Conservation (phyloP, 2,888 invertebrate genomes). For the Odontocerum albicorne region DNA sequence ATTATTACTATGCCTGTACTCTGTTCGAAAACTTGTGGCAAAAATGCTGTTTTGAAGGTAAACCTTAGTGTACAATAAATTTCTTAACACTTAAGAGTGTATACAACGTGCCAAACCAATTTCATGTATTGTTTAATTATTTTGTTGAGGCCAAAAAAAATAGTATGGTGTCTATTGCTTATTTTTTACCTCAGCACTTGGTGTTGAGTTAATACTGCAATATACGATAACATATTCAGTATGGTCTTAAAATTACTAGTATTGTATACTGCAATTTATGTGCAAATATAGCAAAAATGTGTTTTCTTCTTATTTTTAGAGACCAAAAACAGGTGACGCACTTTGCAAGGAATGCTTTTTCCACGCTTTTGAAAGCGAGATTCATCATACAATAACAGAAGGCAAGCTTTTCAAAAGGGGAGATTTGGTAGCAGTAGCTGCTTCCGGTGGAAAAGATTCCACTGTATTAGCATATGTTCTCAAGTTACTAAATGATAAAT, state of each 20-base stretch:
- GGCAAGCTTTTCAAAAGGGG: slow-evolving; percentile 81
- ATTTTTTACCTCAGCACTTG: no score
- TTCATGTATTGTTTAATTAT: no score
- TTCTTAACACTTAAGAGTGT: no score
- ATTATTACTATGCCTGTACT: slow-evolving; percentile 24
- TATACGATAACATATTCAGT: no score
- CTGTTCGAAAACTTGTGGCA: slow-evolving; percentile 74
- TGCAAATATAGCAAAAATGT: slow-evolving; percentile 3
- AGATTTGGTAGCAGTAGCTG: slow-evolving; percentile 89
- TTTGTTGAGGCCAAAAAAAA: no score
- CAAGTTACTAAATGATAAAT: slow-evolving; percentile 86
- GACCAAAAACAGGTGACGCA: slow-evolving; percentile 89
- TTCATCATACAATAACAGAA: slow-evolving; percentile 86
- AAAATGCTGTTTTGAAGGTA: slow-evolving; percentile 76
- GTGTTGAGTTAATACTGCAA: no score
- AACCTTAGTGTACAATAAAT: slow-evolving; percentile 15
- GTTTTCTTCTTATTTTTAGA: slow-evolving; percentile 53
- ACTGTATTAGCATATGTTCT: slow-evolving; percentile 95
- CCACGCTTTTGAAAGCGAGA: slow-evolving; percentile 90
- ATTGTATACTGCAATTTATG: slow-evolving; percentile 5
- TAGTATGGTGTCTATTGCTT: no score
- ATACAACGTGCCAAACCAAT: no score
- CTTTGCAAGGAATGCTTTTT: slow-evolving; percentile 95
- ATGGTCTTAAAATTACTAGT: background rate
- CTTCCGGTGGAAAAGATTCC: slow-evolving; percentile 95